Percentiles rank a stretch among this genome's conserved stretches.
Conservation (phyloP, 2,797 vertebrate genomes). For the Graptemys geographica region DNA sequence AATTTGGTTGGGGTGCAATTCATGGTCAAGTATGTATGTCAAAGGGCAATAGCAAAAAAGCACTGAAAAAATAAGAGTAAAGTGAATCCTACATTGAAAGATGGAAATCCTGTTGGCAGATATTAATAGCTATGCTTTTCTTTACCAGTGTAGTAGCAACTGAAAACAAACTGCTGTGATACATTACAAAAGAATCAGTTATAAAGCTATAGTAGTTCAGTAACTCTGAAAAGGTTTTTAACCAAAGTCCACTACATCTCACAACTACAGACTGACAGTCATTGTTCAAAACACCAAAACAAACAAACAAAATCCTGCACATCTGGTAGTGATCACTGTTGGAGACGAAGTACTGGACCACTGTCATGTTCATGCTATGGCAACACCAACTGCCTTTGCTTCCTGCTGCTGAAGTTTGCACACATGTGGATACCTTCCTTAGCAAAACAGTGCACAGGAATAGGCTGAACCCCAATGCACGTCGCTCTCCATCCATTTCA, state of each 20-base stretch:
- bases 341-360: not conserved
- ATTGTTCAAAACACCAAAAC: not conserved
- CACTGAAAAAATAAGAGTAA: not conserved
- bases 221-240: not conserved
- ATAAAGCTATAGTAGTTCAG: not conserved
- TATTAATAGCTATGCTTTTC: not conserved
- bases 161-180: not conserved
- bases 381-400: not conserved
- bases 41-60: not conserved
- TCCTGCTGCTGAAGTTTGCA: not conserved
- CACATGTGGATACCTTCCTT: not conserved
- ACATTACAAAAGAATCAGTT: not conserved
- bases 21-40: not conserved
- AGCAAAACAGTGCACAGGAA: not conserved
- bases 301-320: not conserved
- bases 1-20: not conserved
- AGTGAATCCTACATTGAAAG: not conserved
- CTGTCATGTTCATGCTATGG: not conserved
- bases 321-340: fast-evolving
- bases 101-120: not conserved
- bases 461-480: not conserved
- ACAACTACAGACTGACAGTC: not conserved
- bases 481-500: not conserved
- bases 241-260: not conserved
- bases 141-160: not conserved